Conservation (phyloP, 2,888 invertebrate species). For the Scrobipalpa costella region DNA sequence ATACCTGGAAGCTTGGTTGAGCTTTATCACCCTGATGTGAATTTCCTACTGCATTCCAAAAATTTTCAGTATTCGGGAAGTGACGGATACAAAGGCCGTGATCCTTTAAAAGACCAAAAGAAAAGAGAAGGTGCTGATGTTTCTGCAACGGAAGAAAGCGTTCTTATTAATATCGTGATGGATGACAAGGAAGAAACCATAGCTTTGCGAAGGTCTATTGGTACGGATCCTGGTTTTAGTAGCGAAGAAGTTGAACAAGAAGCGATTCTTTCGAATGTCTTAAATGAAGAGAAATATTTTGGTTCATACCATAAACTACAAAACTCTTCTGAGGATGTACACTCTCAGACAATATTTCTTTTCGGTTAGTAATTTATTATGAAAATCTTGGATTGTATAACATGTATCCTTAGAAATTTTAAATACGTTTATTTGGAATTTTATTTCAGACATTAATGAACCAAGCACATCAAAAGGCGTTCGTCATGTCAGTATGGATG, state of each 20-base stretch:
- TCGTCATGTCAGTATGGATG: constrained; percentile 63
- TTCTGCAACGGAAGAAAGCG: constrained; percentile 53
- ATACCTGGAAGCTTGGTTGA: constrained; percentile 60
- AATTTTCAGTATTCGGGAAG: not conserved
- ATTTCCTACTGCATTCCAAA: constrained; percentile 7
- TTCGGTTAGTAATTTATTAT: constrained; percentile 49
- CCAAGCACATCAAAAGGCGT: constrained; percentile 76
- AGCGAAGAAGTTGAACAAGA: constrained; percentile 44
- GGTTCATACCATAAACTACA: constrained; percentile 43
- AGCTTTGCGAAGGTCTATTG: constrained; percentile 55
- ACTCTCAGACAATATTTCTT: constrained; percentile 62
- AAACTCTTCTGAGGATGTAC: constrained; percentile 46
- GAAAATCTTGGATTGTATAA: not conserved
- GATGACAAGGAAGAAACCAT: constrained; percentile 57
- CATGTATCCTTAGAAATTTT: not conserved
- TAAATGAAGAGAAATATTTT: constrained; percentile 48
- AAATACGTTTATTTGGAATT: not conserved
- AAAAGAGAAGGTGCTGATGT: constrained; percentile 33
- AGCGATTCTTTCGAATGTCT: constrained; percentile 42
- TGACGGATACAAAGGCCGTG: not conserved
- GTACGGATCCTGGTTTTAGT: constrained; percentile 49
- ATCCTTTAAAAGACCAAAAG: not conserved
- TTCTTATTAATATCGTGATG: constrained; percentile 56
- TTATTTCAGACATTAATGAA: constrained; percentile 67
- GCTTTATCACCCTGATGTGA: constrained; percentile 49